These are phyloP conservation scores for Ganaspis brasiliensis DNA, from an alignment of 2,888 invertebrate species.

Conservation along the genomic window DNA sequence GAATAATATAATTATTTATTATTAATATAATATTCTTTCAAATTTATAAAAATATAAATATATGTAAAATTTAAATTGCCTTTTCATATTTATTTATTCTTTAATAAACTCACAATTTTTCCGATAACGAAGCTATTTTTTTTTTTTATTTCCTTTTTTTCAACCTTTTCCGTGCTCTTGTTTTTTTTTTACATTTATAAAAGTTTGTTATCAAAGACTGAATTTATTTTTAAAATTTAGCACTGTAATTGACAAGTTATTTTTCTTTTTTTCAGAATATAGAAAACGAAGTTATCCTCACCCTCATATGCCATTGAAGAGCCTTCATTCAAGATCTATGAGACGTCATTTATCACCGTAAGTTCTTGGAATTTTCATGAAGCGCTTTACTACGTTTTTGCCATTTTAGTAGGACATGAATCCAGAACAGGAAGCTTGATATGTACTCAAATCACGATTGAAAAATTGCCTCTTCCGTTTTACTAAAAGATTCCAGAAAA, in stretches of 20 bases:
- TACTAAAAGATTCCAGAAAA: neutral
- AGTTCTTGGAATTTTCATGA: conserved; percentile 63
- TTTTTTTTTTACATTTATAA: neutral
- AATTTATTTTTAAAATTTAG: neutral
- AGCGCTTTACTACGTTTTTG: neutral
- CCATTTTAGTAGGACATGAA: neutral
- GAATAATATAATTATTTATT: too few relatives aligned
- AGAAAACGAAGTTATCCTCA: conserved; percentile 85
- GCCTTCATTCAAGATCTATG: conserved; percentile 82
- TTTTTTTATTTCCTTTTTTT: neutral
- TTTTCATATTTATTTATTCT: too few relatives aligned
- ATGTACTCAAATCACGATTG: neutral
- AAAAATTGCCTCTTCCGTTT: neutral
- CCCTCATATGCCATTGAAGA: conserved; percentile 84
- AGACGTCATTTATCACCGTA: conserved; percentile 81
- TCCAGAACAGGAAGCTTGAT: neutral
- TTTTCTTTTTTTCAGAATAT: conserved; percentile 81
- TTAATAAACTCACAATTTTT: neutral
- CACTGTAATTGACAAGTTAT: conserved; percentile 33
- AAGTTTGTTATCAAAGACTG: too few relatives aligned
- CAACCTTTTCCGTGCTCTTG: neutral
- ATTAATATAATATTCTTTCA: too few relatives aligned
- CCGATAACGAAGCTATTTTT: conserved; percentile 17
- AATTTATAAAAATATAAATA: too few relatives aligned
- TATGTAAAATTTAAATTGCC: too few relatives aligned